Conservation (phyloP, 2,888 invertebrate genomes). For the Emmelina monodactyla region DNA sequence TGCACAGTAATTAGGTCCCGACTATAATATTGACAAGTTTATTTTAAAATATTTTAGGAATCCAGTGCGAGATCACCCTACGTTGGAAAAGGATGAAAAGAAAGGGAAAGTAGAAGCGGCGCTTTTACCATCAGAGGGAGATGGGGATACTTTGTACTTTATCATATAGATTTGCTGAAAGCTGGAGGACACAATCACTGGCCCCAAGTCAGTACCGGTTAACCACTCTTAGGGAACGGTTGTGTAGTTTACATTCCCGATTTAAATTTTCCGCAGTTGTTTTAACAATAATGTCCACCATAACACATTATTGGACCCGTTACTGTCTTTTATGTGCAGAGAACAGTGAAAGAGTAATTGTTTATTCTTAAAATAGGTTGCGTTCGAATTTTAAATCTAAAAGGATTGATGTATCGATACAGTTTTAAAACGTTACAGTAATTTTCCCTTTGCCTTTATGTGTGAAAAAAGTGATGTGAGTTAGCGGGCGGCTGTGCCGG, state of each 20-base stretch:
- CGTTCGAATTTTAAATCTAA: no score
- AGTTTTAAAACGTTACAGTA: not conserved
- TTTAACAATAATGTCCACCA: no score
- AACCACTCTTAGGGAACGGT: slow-evolving; percentile 14
- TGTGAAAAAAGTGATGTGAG: not conserved
- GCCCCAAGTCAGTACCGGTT: slow-evolving; percentile 23
- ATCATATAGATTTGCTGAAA: slow-evolving; percentile 59
- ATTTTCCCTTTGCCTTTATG: not conserved
- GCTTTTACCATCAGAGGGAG: slow-evolving; percentile 25
- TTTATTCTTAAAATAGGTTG: no score
- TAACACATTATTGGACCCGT: no score
- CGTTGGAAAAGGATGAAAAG: slow-evolving; percentile 16
- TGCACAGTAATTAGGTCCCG: no score
- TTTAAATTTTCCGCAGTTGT: slow-evolving; percentile 25
- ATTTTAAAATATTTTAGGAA: no score
- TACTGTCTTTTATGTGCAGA: no score
- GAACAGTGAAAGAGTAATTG: no score
- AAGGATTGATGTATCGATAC: not conserved
- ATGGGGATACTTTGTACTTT: slow-evolving; percentile 24
- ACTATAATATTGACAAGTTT: no score
- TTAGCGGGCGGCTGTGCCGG: not conserved
- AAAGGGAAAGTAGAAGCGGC: slow-evolving; percentile 19
- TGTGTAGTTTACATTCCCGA: slow-evolving; percentile 13
- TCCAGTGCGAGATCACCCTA: no score
- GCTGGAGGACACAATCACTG: slow-evolving; percentile 24